Evolutionary conservation across 2,888 invertebrate genomes (phyloP), one percentile per base, ranked within the genome.

Genomic region (Cheilosia urbana): DNA sequence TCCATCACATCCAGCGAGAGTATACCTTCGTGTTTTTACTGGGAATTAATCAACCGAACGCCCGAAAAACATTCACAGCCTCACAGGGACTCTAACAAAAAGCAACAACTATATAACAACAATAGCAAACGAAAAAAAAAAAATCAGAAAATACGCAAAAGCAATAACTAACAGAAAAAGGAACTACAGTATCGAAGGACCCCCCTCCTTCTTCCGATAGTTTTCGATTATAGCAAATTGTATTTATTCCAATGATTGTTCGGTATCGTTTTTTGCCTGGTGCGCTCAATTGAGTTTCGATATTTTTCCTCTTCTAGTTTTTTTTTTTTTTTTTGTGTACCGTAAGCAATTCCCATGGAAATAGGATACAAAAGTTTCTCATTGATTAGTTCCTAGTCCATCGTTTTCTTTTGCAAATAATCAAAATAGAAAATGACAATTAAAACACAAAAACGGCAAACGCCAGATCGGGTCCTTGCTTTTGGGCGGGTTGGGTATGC

Each of bases 181-280:
- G 58, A 37, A 42, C 11, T 19, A 27, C 27, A 65, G 13, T 51
- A 63, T 15, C 17, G 34, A 60, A 42, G 27, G 6, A 49, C 57
- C 37, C 30, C n/a, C 57, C 45, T 24, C 13, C 37, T 42, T 13
- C 72, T 27, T 51, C 37, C 57, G 60, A 66, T 85, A 81, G 76
- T 76, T 85, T 85, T 85, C 85, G 85, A 81, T 85, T 85, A 85
- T 85, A 81, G 72, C 68, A 85, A 85, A 85, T 85, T 85, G 81
- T 85, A 77, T 85, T 85, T 81, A 81, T 85, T 85, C 85, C 85
- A 81, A 81, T 77, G 85, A 85, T 85, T 81, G 85, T 85, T 85
- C 76, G 72, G 76, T 76, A 72, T 71, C 68, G 66, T 85, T 85
- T 78, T 62, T 77, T 76, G 24, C 53, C 60, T 15, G 66, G 68